These are phyloP conservation scores for Dasyurus viverrinus DNA, from an alignment of 2,113 vertebrate genomes.

Conservation along the genomic window DNA sequence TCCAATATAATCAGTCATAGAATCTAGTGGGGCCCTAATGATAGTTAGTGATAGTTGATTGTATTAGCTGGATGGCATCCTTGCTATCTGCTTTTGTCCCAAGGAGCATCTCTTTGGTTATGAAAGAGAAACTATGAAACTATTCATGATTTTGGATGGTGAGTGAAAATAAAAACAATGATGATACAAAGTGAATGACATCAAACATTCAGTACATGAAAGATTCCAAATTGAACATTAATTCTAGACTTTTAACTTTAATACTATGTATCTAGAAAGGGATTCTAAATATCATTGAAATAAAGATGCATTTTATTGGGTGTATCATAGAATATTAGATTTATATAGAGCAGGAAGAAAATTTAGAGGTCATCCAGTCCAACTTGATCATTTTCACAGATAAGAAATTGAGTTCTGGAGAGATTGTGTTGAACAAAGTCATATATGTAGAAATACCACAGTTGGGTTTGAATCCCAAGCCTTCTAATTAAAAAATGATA, in stretches of 20 bases:
- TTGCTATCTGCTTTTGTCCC: neutral
- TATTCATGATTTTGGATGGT: conserved; percentile 83
- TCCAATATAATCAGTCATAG: conserved; percentile 68
- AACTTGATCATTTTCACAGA: neutral
- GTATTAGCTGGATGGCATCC: neutral
- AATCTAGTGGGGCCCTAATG: conserved; percentile 75
- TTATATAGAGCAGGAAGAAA: neutral
- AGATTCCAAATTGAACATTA: neutral
- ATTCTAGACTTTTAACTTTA: conserved; percentile 75
- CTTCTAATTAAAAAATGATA: neutral
- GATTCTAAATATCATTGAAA: neutral
- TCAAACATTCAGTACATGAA: neutral
- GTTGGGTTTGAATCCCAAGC: neutral
- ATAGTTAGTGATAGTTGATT: neutral
- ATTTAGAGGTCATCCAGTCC: neutral
- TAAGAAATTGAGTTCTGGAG: neutral
- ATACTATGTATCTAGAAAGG: neutral
- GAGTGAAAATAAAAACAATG: conserved; percentile 75
- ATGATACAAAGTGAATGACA: neutral
- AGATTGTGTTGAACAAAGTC: neutral
- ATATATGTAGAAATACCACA: neutral
- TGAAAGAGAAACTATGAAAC: conserved; percentile 71
- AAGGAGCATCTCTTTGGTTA: conserved; percentile 74
- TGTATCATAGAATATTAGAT: neutral
- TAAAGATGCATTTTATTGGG: neutral